A percentile compares a stretch with the other conserved stretches of the same genome.
Evolutionary conservation across 2,113 vertebrate genomes (phyloP).

Genomic region (Pituophis catenifer): DNA sequence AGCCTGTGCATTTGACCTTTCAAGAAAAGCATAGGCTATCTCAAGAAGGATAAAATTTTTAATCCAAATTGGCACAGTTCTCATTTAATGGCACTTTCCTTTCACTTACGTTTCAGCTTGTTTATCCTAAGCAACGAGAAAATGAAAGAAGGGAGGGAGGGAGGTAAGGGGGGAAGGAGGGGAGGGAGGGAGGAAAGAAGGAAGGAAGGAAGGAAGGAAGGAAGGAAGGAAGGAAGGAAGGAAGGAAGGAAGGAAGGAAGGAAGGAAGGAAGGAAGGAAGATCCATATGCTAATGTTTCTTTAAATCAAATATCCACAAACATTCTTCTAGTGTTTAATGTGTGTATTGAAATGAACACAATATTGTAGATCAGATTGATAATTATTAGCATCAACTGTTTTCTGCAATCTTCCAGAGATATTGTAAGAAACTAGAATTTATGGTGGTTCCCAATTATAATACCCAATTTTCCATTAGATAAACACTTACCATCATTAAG

Average conservation of each 20-base stretch:
- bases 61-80: not conserved
- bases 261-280: not conserved
- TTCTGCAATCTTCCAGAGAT: not conserved
- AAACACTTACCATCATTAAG: not conserved
- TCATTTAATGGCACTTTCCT: not conserved
- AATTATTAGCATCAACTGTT: not conserved
- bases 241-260: not conserved
- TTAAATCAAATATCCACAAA: not conserved
- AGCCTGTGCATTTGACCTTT: not conserved
- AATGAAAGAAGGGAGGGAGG: not conserved
- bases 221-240: not conserved
- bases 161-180: not conserved
- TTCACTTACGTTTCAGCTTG: not conserved
- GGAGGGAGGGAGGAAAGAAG: too few species aligned
- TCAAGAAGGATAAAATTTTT: not conserved
- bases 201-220: too few species aligned
- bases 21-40: not conserved
- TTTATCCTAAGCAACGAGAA: not conserved
- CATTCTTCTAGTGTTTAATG: not conserved
- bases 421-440: not conserved
- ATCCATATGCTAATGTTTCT: not conserved
- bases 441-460: not conserved
- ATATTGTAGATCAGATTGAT: not conserved
- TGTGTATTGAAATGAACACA: not conserved
- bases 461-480: not conserved